A percentile compares a stretch with the other conserved stretches of the same genome.
phyloP scores from a whole-genome alignment of 2,888 invertebrate genomes.

The Athripsodes cinereus region DNA sequence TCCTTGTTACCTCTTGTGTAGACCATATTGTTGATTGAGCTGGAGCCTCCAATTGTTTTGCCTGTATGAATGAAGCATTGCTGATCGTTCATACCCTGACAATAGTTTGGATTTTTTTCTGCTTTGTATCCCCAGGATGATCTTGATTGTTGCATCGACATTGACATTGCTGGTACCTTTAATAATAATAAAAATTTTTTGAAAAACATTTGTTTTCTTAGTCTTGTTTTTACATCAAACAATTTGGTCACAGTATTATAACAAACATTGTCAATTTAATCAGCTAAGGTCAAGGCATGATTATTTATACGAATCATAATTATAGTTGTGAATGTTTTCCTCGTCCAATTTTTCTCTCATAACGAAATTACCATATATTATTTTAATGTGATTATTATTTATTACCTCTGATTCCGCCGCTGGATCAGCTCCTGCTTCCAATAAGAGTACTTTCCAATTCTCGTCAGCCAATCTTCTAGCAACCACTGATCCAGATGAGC shows the following conservation, averaged over 20 bases:
- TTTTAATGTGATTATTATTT: too few relatives aligned
- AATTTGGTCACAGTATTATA: too few relatives aligned
- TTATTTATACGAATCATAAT: too few relatives aligned
- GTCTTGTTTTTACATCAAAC: too few relatives aligned
- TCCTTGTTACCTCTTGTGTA: constrained; percentile 76
- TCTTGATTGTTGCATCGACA: constrained; percentile 33
- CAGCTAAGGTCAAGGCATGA: too few relatives aligned
- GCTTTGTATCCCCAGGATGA: constrained; percentile 77
- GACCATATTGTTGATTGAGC: constrained; percentile 84
- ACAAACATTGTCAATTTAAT: too few relatives aligned
- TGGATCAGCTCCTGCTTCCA: constrained; percentile 70
- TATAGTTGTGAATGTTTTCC: too few relatives aligned
- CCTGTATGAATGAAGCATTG: constrained; percentile 73
- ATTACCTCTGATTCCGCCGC: constrained; percentile 12
- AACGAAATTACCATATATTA: too few relatives aligned
- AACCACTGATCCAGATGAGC: constrained; percentile 78
- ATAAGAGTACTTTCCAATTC: constrained; percentile 70
- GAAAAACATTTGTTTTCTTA: too few relatives aligned
- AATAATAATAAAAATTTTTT: too few relatives aligned
- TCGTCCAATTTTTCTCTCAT: too few relatives aligned
- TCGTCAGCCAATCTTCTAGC: constrained; percentile 72
- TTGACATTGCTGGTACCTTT: constrained; percentile 32
- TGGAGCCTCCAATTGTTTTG: constrained; percentile 73
- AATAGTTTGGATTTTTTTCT: constrained; percentile 62
- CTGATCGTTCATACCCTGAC: constrained; percentile 58